Conservation (phyloP, 23 tunicate species). For the Oikopleura albicans region DNA sequence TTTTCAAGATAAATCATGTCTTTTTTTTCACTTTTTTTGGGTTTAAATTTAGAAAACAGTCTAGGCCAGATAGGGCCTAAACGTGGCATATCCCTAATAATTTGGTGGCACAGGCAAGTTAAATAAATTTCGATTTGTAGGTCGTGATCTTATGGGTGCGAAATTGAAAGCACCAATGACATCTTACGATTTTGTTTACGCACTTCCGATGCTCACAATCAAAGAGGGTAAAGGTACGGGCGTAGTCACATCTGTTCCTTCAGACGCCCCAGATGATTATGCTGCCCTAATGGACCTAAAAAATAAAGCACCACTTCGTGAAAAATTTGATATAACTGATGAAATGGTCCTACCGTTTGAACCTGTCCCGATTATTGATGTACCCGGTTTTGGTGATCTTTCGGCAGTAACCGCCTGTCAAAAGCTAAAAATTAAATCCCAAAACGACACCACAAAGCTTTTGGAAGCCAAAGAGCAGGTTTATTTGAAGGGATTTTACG, state of each 20-base stretch:
- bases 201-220: slow-evolving; percentile 91
- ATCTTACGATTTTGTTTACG: slow-evolving; percentile 56
- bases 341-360: slow-evolving; percentile 87
- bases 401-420: slow-evolving; percentile 69
- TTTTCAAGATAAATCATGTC: too few species aligned
- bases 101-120: too few species aligned
- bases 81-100: too few species aligned
- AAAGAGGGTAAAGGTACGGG: slow-evolving; percentile 99
- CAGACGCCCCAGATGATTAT: slow-evolving; percentile 98
- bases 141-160: slow-evolving; percentile 70
- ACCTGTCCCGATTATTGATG: slow-evolving; percentile 90
- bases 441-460: slow-evolving; percentile 68
- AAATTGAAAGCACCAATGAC: slow-evolving; percentile 68
- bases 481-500: slow-evolving; percentile 80
- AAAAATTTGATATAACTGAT: slow-evolving; percentile 54
- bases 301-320: slow-evolving; percentile 32
- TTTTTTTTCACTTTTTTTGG: too few species aligned
- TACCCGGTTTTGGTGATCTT: slow-evolving; percentile 54
- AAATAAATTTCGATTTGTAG: slow-evolving; percentile 20
- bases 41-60: too few species aligned
- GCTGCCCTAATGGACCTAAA: slow-evolving; percentile 85
- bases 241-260: slow-evolving; percentile 85
- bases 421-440: slow-evolving; percentile 56
- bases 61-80: too few species aligned
- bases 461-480: slow-evolving; percentile 83